These are phyloP conservation scores for Gambelia wislizenii DNA, from an alignment of 2,797 vertebrate species.

Conservation along the genomic window DNA sequence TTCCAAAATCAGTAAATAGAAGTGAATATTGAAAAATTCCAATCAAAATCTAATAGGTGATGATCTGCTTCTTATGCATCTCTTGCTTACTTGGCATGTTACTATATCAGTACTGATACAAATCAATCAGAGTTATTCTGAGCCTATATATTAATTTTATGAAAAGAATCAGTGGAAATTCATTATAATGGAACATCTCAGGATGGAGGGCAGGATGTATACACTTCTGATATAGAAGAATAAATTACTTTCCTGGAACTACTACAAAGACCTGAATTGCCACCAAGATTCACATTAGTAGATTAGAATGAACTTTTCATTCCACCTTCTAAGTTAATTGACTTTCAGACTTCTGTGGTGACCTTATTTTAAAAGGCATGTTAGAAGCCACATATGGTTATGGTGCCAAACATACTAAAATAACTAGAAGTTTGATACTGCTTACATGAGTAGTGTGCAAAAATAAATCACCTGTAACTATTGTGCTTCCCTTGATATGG, in stretches of 20 bases:
- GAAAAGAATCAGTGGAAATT: conserved; percentile 50
- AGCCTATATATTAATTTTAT: conserved; percentile 38
- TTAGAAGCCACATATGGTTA: conserved; percentile 32
- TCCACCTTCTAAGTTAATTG: conserved; percentile 57
- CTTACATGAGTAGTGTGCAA: not conserved
- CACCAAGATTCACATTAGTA: conserved; percentile 56
- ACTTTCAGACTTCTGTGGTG: conserved; percentile 52
- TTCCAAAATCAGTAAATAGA: not conserved
- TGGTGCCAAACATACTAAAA: conserved; percentile 22
- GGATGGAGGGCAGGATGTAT: conserved; percentile 30
- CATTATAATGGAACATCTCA: conserved; percentile 44
- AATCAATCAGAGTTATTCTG: conserved; percentile 34
- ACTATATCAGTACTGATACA: not conserved
- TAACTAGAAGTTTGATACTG: not conserved
- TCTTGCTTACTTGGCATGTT: conserved; percentile 21
- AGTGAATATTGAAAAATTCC: not conserved
- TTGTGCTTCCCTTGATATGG: not conserved
- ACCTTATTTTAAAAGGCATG: conserved; percentile 39
- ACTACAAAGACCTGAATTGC: conserved; percentile 61
- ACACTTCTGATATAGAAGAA: conserved; percentile 29
- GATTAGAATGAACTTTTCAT: conserved; percentile 59
- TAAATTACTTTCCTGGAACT: conserved; percentile 64
- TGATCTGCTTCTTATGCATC: not conserved
- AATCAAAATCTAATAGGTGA: not conserved
- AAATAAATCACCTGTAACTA: not conserved